These are phyloP conservation scores for Maconellicoccus hirsutus DNA, from an alignment of 1,140 invertebrate genomes.

Conservation along the genomic window DNA sequence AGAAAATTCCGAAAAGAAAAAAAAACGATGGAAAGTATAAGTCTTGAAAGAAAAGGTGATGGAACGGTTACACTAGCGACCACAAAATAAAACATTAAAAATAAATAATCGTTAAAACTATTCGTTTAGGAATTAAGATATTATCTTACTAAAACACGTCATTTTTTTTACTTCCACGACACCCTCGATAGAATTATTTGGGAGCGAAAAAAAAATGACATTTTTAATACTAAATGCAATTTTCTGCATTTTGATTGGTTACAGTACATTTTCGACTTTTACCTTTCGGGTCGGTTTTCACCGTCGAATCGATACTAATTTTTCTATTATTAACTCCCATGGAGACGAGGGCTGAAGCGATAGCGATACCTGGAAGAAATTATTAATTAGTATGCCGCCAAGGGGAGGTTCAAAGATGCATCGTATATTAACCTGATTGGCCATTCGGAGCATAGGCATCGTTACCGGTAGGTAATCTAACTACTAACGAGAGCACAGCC, in stretches of 20 bases:
- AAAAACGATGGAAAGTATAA: conserved; percentile 3
- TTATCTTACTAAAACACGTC: no score
- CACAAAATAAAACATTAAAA: no score
- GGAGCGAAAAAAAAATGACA: no score
- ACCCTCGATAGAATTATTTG: conserved; percentile 31
- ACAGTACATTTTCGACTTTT: conserved; percentile 41
- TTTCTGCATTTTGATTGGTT: conserved; percentile 55
- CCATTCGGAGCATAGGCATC: conserved; percentile 67
- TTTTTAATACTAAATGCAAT: conserved; percentile 31
- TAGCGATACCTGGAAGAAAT: conserved; percentile 53
- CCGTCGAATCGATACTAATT: conserved; percentile 51
- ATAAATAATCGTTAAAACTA: no score
- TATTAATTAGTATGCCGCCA: conserved; percentile 23
- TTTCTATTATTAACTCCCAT: conserved; percentile 50
- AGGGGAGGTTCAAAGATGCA: not conserved
- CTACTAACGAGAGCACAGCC: conserved; percentile 81
- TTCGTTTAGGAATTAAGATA: no score
- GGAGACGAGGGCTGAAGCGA: conserved; percentile 74
- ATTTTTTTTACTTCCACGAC: conserved; percentile 23
- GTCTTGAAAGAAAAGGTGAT: not conserved
- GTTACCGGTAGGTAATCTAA: conserved; percentile 70
- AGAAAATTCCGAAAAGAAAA: not conserved
- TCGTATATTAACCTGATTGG: conserved; percentile 47
- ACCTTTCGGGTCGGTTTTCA: conserved; percentile 48
- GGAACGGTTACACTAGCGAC: not conserved